These are phyloP conservation scores for Drosophila sechellia DNA, from an alignment of 1,140 invertebrate genomes.

Conservation along the genomic window DNA sequence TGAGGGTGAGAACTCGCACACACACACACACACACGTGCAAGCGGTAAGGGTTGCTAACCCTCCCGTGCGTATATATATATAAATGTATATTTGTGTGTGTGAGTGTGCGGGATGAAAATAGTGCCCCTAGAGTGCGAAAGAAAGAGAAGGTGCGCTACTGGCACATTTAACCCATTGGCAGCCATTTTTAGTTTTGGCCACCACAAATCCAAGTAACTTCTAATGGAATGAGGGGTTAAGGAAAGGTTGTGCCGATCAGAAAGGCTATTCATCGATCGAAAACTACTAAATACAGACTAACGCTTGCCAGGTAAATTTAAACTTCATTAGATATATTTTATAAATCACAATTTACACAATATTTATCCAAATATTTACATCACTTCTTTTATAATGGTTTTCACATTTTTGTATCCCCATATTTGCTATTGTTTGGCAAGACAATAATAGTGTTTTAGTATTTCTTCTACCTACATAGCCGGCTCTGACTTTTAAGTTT, in stretches of 20 bases:
- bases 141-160: conserved; percentile 18
- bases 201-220: conserved; percentile 22
- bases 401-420: not conserved
- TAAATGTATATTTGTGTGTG: conserved; percentile 1
- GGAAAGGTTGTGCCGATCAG: not conserved
- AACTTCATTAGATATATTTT: too few species aligned
- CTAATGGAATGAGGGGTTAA: not conserved
- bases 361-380: not conserved
- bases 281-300: not conserved
- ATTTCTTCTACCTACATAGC: not conserved
- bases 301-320: too few species aligned
- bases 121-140: conserved; percentile 11
- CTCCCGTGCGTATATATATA: conserved; percentile 7
- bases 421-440: not conserved
- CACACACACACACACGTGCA: conserved; percentile 15
- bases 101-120: conserved; percentile 28
- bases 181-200: conserved; percentile 39
- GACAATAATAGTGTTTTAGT: too few species aligned
- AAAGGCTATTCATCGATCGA: not conserved
- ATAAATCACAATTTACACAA: not conserved
- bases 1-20: conserved; percentile 30
- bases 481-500: conserved; percentile 1
- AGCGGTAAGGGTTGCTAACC: conserved; percentile 40
- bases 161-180: conserved; percentile 43
- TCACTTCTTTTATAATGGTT: not conserved